Percentiles rank a stretch among this genome's conserved stretches.
Evolutionary conservation across 2,797 vertebrate genomes (phyloP).

Genomic region (Acanthurus leucopareius): DNA sequence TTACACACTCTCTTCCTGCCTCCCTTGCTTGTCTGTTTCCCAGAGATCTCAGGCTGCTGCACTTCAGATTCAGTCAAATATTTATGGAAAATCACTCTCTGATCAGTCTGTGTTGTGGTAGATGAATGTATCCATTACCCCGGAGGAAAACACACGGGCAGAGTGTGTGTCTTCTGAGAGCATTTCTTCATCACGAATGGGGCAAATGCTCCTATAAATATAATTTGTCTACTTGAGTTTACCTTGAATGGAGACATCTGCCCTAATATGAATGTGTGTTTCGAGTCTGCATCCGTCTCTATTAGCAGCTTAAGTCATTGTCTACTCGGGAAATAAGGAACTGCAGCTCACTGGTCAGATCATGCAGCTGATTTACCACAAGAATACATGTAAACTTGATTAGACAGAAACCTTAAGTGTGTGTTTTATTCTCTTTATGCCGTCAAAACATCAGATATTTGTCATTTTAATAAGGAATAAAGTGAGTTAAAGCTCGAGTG

Average conservation of each 20-base stretch:
- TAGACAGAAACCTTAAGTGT: neutral
- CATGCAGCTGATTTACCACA: slow-evolving; percentile 1
- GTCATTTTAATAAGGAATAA: neutral
- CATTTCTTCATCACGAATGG: slow-evolving; percentile 1
- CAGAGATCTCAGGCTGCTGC: slow-evolving; percentile 20
- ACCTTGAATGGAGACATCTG: slow-evolving; percentile 1
- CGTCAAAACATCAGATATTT: slow-evolving; percentile 1
- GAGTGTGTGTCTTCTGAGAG: neutral
- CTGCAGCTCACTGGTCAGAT: slow-evolving; percentile 33
- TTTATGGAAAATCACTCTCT: slow-evolving; percentile 30
- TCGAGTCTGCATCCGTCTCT: neutral
- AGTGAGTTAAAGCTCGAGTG: neutral
- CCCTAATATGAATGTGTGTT: neutral
- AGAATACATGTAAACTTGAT: neutral
- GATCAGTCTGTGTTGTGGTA: slow-evolving; percentile 18
- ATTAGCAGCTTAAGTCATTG: slow-evolving; percentile 1
- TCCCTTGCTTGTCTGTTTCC: slow-evolving; percentile 46
- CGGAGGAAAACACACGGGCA: neutral
- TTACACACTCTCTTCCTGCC: slow-evolving; percentile 50
- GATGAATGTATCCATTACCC: slow-evolving; percentile 10
- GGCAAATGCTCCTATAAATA: neutral
- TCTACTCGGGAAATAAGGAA: slow-evolving; percentile 9
- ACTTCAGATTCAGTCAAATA: slow-evolving; percentile 28
- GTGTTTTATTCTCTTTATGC: neutral
- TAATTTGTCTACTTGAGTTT: slow-evolving; percentile 26